These are phyloP conservation scores for Sphenodon punctatus DNA, from an alignment of 2,797 vertebrate species.

Conservation along the genomic window DNA sequence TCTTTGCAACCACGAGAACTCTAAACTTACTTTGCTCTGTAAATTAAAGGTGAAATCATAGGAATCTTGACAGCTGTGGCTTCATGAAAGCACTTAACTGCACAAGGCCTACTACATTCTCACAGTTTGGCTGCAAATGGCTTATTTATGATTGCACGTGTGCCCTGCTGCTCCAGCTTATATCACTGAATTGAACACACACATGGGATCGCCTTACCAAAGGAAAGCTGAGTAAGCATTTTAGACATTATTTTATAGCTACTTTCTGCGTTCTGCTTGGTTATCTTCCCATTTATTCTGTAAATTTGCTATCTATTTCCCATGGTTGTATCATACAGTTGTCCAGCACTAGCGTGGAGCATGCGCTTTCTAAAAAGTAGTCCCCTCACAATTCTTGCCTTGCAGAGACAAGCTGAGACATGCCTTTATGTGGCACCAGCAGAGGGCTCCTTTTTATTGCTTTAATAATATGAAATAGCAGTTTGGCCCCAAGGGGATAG, in stretches of 20 bases:
- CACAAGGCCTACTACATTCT: background rate
- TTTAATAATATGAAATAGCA: slow-evolving; percentile 69
- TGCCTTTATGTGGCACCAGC: slow-evolving; percentile 65
- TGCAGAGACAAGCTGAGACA: slow-evolving; percentile 45
- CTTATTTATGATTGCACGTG: rapidly evolving
- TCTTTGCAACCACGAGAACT: no score
- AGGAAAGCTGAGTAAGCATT: slow-evolving; percentile 10
- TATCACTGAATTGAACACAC: background rate
- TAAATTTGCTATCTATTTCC: slow-evolving; percentile 48
- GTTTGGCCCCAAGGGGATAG: slow-evolving; percentile 68
- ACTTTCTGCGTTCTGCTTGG: slow-evolving; percentile 23
- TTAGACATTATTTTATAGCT: background rate
- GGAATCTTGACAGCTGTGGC: background rate
- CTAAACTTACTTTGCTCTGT: no score
- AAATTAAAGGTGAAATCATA: no score
- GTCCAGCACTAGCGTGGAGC: slow-evolving; percentile 51
- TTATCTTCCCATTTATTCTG: slow-evolving; percentile 33
- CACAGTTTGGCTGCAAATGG: background rate
- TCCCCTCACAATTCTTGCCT: slow-evolving; percentile 50
- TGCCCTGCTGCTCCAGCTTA: background rate
- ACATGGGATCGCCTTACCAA: background rate
- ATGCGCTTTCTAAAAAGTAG: slow-evolving; percentile 58
- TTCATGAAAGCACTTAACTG: background rate
- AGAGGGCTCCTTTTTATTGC: slow-evolving; percentile 68
- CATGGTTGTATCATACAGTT: slow-evolving; percentile 61